These are phyloP conservation scores for Cnemophilus loriae DNA, from an alignment of 2,113 vertebrate genomes.

Conservation along the genomic window DNA sequence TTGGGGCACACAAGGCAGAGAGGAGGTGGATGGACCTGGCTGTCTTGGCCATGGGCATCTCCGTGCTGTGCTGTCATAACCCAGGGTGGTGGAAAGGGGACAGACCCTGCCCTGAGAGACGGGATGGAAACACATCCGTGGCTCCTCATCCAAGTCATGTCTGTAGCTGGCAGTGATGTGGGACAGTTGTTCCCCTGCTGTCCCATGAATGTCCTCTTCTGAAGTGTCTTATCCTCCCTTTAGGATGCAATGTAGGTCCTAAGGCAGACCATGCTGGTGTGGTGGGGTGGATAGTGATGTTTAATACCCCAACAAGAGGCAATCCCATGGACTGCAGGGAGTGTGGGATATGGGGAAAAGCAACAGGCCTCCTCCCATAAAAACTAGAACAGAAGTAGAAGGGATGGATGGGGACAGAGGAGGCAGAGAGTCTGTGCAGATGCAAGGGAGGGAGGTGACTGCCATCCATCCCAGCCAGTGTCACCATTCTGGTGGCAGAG, in stretches of 20 bases:
- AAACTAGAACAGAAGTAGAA: not conserved
- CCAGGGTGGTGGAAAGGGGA: not conserved
- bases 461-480: not conserved
- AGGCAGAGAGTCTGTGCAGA: not conserved
- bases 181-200: not conserved
- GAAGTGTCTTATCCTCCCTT: not conserved
- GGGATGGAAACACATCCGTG: not conserved
- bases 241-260: not conserved
- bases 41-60: not conserved
- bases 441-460: not conserved
- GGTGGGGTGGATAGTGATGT: not conserved
- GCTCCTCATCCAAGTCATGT: not conserved
- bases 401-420: not conserved
- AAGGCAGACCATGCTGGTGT: not conserved
- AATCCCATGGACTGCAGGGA: not conserved
- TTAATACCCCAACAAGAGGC: not conserved
- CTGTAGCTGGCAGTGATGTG: not conserved
- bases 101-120: accelerated
- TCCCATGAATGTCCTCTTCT: not conserved
- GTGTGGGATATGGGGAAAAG: not conserved
- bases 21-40: not conserved
- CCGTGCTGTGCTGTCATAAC: not conserved
- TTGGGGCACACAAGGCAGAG: not conserved
- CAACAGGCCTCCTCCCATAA: not conserved
- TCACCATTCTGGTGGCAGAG: not conserved